phyloP scores from a whole-genome alignment of 2,888 invertebrate species.

The Tubulanus polymorphus region DNA sequence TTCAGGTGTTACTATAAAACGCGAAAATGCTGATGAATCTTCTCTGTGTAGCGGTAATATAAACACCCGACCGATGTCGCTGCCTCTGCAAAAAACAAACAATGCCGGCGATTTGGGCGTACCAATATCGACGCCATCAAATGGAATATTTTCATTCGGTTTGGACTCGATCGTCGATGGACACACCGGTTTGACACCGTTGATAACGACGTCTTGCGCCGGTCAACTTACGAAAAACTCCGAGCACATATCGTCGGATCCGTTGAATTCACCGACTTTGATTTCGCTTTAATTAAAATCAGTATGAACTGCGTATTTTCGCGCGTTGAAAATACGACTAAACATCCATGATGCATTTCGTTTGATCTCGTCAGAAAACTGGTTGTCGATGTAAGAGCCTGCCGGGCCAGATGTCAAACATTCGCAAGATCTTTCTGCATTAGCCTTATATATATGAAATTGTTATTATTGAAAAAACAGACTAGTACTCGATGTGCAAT shows the following conservation, averaged over 20 bases:
- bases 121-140: constrained; percentile 76
- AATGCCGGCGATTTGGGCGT: constrained; percentile 61
- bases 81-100: constrained; percentile 27
- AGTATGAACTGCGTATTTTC: no score
- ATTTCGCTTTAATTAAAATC: no score
- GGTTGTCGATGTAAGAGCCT: no score
- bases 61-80: constrained; percentile 32
- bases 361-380: no score
- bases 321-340: no score
- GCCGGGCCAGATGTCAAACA: no score
- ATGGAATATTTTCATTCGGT: constrained; percentile 79
- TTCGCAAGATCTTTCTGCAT: no score
- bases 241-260: constrained; percentile 68
- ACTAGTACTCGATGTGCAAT: no score
- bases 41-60: background rate
- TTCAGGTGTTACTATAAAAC: background rate
- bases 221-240: constrained; percentile 67
- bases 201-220: constrained; percentile 61
- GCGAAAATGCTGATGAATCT: background rate
- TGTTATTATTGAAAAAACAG: no score
- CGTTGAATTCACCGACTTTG: constrained; percentile 61
- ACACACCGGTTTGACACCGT: constrained; percentile 86
- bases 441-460: no score
- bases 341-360: no score
- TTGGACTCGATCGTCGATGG: constrained; percentile 85